Conservation (phyloP, 1,140 invertebrate genomes). For the Musca vetustissima region DNA sequence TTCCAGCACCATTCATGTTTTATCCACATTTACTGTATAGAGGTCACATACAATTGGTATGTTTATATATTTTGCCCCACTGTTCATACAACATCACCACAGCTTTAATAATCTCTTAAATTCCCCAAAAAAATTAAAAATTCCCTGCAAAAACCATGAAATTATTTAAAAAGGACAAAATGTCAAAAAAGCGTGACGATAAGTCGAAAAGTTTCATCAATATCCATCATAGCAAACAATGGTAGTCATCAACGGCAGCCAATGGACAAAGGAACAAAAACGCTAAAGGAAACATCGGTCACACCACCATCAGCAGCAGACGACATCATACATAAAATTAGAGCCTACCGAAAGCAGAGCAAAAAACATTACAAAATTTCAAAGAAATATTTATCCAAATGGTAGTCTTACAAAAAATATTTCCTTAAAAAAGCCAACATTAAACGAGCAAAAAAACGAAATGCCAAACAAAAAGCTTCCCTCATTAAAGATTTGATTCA, state of each 20-base stretch:
- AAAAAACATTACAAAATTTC: conserved; percentile 3
- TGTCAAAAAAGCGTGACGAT: conserved; percentile 25
- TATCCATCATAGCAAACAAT: conserved; percentile 5
- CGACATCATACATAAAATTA: background rate
- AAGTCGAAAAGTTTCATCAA: conserved; percentile 17
- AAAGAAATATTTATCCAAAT: conserved; percentile 2
- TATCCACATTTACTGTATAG: too few relatives aligned
- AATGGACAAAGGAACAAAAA: background rate
- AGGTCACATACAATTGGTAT: too few relatives aligned
- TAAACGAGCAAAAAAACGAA: too few relatives aligned
- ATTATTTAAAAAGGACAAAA: conserved; percentile 33
- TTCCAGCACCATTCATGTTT: too few relatives aligned
- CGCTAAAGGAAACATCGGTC: conserved; percentile 7
- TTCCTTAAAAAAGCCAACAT: too few relatives aligned
- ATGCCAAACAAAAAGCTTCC: too few relatives aligned
- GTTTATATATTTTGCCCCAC: too few relatives aligned
- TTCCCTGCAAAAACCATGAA: background rate
- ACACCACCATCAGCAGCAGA: background rate
- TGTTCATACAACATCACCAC: too few relatives aligned
- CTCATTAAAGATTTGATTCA: too few relatives aligned
- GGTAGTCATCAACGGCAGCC: background rate
- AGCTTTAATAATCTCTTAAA: too few relatives aligned
- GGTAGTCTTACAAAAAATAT: too few relatives aligned
- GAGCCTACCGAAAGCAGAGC: background rate
- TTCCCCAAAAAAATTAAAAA: too few relatives aligned